These are phyloP conservation scores for Zosterops pallidus DNA, from an alignment of 2,113 vertebrate species.

Conservation along the genomic window DNA sequence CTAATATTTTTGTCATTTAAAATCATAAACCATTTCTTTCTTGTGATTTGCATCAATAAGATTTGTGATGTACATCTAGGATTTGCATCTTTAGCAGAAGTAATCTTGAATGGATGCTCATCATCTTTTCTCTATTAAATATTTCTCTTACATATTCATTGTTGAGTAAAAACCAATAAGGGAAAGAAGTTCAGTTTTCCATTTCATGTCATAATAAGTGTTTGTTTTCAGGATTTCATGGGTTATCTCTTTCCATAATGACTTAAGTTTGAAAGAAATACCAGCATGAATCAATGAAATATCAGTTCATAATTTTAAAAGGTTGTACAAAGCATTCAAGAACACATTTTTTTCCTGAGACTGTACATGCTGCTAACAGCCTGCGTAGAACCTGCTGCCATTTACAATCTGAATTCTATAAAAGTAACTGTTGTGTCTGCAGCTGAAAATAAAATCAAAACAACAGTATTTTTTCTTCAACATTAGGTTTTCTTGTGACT, in stretches of 20 bases:
- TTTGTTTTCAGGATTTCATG: not conserved
- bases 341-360: not conserved
- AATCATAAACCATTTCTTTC: not conserved
- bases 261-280: not conserved
- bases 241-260: not conserved
- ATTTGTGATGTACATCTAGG: not conserved
- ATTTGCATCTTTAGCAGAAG: not conserved
- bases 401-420: not conserved
- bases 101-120: not conserved
- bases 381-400: not conserved
- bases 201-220: not conserved
- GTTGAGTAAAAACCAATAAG: not conserved
- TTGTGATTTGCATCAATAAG: not conserved
- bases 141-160: not conserved
- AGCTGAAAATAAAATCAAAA: conserved; percentile 48
- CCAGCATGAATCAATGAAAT: conserved; percentile 4
- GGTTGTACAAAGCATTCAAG: not conserved
- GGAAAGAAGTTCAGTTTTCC: not conserved
- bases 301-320: conserved; percentile 2
- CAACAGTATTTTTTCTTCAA: not conserved
- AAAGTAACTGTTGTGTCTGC: not conserved
- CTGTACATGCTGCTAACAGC: not conserved
- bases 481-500: not conserved
- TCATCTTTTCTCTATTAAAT: not conserved
- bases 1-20: not conserved